Evolutionary conservation across 2,888 invertebrate genomes (phyloP), one percentile per base, ranked within the genome.

Genomic region (Plagodis pulveraria): DNA sequence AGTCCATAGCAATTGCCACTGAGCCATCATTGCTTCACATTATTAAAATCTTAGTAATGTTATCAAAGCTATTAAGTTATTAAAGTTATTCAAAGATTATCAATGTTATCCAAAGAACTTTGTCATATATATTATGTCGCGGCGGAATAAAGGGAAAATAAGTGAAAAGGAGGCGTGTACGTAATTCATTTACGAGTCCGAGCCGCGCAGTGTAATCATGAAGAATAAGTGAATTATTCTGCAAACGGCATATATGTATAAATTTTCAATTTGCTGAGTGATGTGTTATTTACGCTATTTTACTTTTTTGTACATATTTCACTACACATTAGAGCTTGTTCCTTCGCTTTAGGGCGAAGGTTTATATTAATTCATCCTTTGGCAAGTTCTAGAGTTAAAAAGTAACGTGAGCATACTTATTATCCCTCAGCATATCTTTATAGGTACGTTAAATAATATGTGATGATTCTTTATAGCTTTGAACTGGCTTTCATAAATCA

Each of bases 251-350:
- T 66, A 62, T 69, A 76, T 73, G 75, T 70, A 76, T 80, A 80
- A 72, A 80, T 80, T 77, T 73, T 69, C 77, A 77, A 79, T 80
- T 72, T 72, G 70, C 50, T 48, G 58, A 56, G 70, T 73, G 78
- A 77, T 76, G 71, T 64, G 71, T 74, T 77, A 81, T 81, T 80
- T 78, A 59, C 74, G 67, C 71, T 77, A 78, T 80, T 78, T 76
- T 62, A 58, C 66, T 73, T 68, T 53, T 45, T 59, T 50, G 51
- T 47, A 54, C 55, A 58, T 53, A 52, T 46, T 50, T 38, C 34
- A 36, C 34, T 50, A 50, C 50, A 50, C n/a, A 50, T 50, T 11
- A 12, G 1, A n/a, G 41, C 49, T 49, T 49, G 41, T 50, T 41
- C 33, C 41, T 6, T 8, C 5, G 45, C 34, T 33, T 10, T 33